Conservation (phyloP, 2,113 vertebrate species). For the Oncorhynchus kisutch region DNA sequence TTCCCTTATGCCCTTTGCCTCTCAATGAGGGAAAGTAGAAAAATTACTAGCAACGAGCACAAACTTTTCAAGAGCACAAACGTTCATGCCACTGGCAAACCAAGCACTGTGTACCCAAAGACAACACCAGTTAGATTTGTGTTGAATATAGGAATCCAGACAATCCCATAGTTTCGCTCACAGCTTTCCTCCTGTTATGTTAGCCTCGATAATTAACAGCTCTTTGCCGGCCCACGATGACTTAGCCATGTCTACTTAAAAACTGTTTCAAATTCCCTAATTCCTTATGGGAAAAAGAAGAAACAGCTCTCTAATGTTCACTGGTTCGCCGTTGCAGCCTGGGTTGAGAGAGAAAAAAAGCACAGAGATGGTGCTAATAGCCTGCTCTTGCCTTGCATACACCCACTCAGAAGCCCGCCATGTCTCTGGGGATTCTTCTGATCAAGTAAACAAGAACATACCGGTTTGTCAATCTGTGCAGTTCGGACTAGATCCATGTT, state of each 20-base stretch:
- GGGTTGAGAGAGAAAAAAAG: background rate
- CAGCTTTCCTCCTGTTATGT: background rate
- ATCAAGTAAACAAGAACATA: conserved; percentile 39
- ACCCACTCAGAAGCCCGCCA: conserved; percentile 5
- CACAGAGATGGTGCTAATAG: conserved; percentile 11
- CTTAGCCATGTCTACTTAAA: conserved; percentile 1
- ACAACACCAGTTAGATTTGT: too few species aligned
- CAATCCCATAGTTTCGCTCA: background rate
- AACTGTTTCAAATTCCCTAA: background rate
- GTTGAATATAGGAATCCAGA: background rate
- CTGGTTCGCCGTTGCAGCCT: background rate
- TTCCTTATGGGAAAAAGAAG: background rate
- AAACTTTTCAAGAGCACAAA: background rate
- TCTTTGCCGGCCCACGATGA: conserved; percentile 15
- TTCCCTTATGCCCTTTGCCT: background rate
- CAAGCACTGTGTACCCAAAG: background rate
- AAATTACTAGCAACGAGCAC: background rate
- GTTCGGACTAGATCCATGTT: conserved; percentile 38
- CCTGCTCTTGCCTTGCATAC: conserved; percentile 21
- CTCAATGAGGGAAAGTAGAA: background rate
- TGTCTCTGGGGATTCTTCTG: conserved; percentile 19
- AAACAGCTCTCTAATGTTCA: conserved; percentile 2
- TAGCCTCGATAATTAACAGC: conserved; percentile 18
- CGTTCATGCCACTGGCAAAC: background rate
- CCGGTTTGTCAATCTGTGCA: conserved; percentile 31